Evolutionary conservation across 2,888 invertebrate genomes (phyloP).

Genomic region (Agonopterix arenella): DNA sequence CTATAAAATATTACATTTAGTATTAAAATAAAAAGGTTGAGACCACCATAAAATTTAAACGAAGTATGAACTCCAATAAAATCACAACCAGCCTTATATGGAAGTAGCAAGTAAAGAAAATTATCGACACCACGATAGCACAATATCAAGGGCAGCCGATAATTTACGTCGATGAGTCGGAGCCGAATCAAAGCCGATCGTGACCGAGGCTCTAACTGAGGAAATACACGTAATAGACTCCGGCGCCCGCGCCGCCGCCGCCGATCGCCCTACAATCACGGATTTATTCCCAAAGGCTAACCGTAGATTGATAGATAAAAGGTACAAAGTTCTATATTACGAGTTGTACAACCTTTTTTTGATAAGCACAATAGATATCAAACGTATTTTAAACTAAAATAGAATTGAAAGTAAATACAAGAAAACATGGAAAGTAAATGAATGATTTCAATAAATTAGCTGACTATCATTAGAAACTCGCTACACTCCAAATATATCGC

Average conservation of each 20-base stretch:
- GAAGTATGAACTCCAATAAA: too few relatives aligned
- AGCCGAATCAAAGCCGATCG: constrained; percentile 38
- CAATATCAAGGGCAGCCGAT: constrained; percentile 27
- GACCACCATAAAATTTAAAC: too few relatives aligned
- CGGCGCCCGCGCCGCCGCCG: constrained; percentile 10
- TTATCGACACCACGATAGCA: constrained; percentile 15
- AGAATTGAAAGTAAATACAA: too few relatives aligned
- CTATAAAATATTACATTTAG: too few relatives aligned
- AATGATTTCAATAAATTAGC: too few relatives aligned
- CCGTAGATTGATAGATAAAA: not conserved
- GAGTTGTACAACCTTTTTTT: too few relatives aligned
- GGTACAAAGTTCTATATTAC: too few relatives aligned
- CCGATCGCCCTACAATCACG: constrained; percentile 20
- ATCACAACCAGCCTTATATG: constrained; percentile 1
- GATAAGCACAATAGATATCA: too few relatives aligned
- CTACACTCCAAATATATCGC: constrained; percentile 1
- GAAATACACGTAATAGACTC: constrained; percentile 23
- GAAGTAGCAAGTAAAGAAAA: constrained; percentile 8
- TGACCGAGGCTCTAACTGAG: constrained; percentile 37
- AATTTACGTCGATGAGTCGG: constrained; percentile 34
- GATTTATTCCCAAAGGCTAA: constrained; percentile 19
- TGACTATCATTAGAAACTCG: constrained; percentile 7
- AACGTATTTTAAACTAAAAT: too few relatives aligned
- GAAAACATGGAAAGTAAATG: not conserved
- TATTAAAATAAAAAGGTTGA: too few relatives aligned